Percentiles rank a stretch among this genome's conserved stretches.
Conservation (phyloP, 2,888 invertebrate species). For the Stramonita haemastoma region DNA sequence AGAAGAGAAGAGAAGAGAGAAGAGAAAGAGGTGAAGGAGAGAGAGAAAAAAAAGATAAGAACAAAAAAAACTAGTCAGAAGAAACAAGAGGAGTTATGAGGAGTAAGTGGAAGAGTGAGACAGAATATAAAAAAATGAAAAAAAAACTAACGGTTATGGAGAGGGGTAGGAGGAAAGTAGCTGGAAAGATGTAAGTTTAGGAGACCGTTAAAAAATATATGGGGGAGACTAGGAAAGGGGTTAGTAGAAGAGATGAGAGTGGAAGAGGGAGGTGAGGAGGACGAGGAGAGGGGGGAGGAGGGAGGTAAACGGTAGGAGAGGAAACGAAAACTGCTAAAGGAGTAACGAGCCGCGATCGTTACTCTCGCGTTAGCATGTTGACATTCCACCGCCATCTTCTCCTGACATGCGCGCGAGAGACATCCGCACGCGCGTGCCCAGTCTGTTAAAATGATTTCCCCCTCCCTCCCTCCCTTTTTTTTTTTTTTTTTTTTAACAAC, state of each 20-base stretch:
- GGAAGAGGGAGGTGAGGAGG: too few relatives aligned
- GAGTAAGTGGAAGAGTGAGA: too few relatives aligned
- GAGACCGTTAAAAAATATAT: too few relatives aligned
- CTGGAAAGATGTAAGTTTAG: too few relatives aligned
- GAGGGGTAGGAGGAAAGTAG: too few relatives aligned
- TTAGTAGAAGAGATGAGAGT: neutral
- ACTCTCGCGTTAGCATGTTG: slow-evolving; percentile 18
- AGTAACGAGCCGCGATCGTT: neutral
- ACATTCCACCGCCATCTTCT: slow-evolving; percentile 32
- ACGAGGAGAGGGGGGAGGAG: neutral
- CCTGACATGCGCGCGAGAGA: slow-evolving; percentile 25
- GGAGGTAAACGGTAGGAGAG: neutral
- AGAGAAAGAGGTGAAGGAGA: too few relatives aligned
- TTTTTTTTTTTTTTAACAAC: neutral
- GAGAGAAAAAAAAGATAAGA: too few relatives aligned
- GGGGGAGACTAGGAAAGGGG: neutral
- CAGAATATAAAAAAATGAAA: too few relatives aligned
- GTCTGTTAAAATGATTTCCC: slow-evolving; percentile 15
- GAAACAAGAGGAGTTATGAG: too few relatives aligned
- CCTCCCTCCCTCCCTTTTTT: neutral
- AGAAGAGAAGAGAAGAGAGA: neutral
- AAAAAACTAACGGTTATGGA: too few relatives aligned
- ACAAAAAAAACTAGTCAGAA: too few relatives aligned
- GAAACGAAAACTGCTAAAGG: neutral
- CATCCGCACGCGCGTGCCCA: slow-evolving; percentile 38